Evolutionary conservation across 2,888 invertebrate species (phyloP).

Genomic region (Lithophane ornitopus): DNA sequence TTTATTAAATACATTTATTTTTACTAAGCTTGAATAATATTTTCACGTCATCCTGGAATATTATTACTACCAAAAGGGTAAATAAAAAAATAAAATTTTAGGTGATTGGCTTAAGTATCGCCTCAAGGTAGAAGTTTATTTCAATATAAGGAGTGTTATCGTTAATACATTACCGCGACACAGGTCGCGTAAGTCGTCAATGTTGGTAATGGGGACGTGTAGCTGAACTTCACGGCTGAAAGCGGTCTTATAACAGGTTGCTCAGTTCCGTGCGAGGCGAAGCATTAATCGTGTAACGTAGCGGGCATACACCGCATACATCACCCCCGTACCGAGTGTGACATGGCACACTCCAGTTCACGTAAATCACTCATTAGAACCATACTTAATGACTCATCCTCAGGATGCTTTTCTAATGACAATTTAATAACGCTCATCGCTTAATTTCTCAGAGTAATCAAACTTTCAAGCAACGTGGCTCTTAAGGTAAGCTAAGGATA

Average conservation of each 20-base stretch:
- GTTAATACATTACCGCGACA: conserved; percentile 48
- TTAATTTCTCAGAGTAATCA: conserved; percentile 85
- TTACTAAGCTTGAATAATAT: background rate
- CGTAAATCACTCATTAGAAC: conserved; percentile 85
- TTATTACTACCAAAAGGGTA: background rate
- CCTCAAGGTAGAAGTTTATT: conserved; percentile 28
- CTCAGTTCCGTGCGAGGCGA: conserved; percentile 72
- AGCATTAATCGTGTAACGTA: conserved; percentile 75
- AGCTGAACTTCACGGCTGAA: conserved; percentile 78
- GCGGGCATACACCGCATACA: conserved; percentile 77
- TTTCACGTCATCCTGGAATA: background rate
- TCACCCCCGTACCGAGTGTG: conserved; percentile 76
- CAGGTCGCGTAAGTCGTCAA: conserved; percentile 74
- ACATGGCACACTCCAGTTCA: conserved; percentile 82
- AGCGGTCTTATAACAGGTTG: conserved; percentile 79
- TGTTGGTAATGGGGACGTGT: conserved; percentile 76
- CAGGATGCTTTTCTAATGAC: conserved; percentile 84
- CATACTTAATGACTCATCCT: conserved; percentile 81
- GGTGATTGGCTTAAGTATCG: conserved; percentile 16
- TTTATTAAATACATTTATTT: background rate
- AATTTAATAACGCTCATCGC: conserved; percentile 85
- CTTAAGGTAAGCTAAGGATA: conserved; percentile 79
- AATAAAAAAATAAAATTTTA: conserved; percentile 6
- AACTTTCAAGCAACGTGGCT: conserved; percentile 81
- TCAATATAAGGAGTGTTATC: conserved; percentile 53